Base-by-base conservation (phyloP, 2,113 vertebrate genomes). In the Cairina moschata region DNA sequence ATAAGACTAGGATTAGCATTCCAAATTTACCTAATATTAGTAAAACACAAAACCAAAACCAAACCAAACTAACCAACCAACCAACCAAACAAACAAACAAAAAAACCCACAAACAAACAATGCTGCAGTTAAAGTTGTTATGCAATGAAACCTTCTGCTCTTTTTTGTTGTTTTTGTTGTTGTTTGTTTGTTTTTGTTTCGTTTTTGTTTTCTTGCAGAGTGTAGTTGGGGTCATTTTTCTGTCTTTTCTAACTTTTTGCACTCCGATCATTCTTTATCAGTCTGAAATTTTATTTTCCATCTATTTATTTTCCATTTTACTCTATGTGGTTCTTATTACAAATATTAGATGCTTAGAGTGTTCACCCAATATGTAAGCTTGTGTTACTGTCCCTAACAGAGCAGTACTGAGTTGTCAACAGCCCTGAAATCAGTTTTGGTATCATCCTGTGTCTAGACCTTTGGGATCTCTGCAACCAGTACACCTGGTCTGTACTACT, bases 361-460 rank as follows among this genome's bases (percentile, higher is more conserved):
- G 71, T 83, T 67, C 17, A 50, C 6, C 3, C 13, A 74, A 2
- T 50, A 79, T 15, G 5, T 80, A 40, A 44, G 0, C 76, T 29
- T 87, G 20, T 84, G 21, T 48, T 46, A 68, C 29, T 78, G 12
- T 38, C 12, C 13, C 20, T 60, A 52, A 44, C 34, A 18, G 54
- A 86, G 20, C 26, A 23, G 15, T 31, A 2, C 17, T 22, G 7
- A 54, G 1, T 22, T 55, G 1, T 13, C 72, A 28, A 36, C 17
- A 67, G 18, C 10, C 9, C n/a, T 72, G 25, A 40, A 14, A 48
- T 42, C 21, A 60, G 59, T 73, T 79, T 16, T 11, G 3, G 23
- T 23, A 48, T 34, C 18, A 67, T 65, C 8, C 20, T 46, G 3
- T 0, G 0, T 3, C 40, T 22, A 48, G n/a, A 46, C 55, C 11